phyloP scores from a whole-genome alignment of 2,113 vertebrate species.

The Cyprinodon brontotheroides region DNA sequence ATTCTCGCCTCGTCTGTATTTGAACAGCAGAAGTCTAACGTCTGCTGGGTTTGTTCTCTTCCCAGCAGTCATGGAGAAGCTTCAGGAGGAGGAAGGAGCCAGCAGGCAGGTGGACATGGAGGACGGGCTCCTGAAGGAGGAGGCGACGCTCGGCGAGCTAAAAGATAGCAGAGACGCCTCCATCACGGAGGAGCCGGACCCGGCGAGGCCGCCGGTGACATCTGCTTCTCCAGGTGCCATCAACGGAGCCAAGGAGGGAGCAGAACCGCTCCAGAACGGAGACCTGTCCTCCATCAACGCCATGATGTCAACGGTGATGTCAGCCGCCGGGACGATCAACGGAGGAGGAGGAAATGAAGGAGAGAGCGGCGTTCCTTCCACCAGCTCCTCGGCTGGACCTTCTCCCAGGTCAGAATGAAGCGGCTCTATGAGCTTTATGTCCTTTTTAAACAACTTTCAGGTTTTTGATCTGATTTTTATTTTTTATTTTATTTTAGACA shows the following conservation, averaged over 20 bases:
- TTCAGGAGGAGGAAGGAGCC: conserved; percentile 43
- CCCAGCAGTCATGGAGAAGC: conserved; percentile 65
- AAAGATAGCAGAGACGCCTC: conserved; percentile 26
- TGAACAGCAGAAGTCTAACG: no score
- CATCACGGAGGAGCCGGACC: accelerated
- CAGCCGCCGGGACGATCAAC: conserved; percentile 82
- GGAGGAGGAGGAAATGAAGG: conserved; percentile 79
- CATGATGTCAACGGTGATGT: conserved; percentile 92
- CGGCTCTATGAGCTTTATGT: no score
- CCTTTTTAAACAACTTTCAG: no score
- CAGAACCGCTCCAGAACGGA: conserved; percentile 57
- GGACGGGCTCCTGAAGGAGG: conserved; percentile 36
- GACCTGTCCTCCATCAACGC: conserved; percentile 89
- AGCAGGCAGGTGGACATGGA: conserved; percentile 12
- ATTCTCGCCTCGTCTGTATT: no score
- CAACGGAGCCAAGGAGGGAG: conserved; percentile 43
- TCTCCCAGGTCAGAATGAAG: conserved; percentile 74
- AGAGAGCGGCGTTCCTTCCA: conserved; percentile 54
- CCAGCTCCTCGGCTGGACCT: conserved; percentile 63
- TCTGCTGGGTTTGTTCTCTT: background rate
- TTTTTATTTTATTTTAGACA: no score
- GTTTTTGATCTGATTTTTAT: no score
- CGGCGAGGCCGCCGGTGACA: no score
- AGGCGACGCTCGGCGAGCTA: conserved; percentile 39
- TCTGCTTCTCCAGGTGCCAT: conserved; percentile 15